Evolutionary conservation across 2,888 invertebrate genomes (phyloP), one percentile per base, ranked within the genome.

Genomic region (Synergus umbraculus): DNA sequence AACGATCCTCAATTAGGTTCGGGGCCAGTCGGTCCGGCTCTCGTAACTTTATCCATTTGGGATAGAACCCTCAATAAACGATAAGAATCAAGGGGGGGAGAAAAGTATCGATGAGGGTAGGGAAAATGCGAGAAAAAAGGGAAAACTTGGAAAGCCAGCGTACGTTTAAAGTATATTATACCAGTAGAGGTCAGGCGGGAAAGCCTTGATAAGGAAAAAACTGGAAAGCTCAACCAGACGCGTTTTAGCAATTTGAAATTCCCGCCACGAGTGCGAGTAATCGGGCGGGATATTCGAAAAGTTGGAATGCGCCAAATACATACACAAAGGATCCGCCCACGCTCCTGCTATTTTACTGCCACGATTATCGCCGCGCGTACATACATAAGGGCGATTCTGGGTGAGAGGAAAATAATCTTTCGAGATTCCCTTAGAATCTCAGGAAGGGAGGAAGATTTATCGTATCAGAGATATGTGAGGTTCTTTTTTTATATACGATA

Each of bases 1-100:
- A 58, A 78, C 54, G 46, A 49, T 66, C 66, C 76, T 81, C 73
- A 73, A 66, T 66, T 67, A 76, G 18, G 65, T 76, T 80, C 41
- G 73, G 49, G 46, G 29, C 65, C 60, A 79, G 44, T 76, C 73
- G 76, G 76, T 79, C 77, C 49, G n/a, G 64, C 76, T 66, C 76
- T 82, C 78, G 69, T 78, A 46, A 37, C 76, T 76, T 60, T 76
- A 76, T 44, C 46, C 73, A 37, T 67, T 66, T 43, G n/a, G 12
- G n/a, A 66, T 43, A 18, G 43, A 66, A n/a, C 43, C 43, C 37
- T 73, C 37, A 37, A 37, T 73, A n/a, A 37, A 10, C 15, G 8
- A 49, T 54, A 49, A 54, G n/a, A 73, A 54, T 29, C 8, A 37
- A 37, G 37, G 4, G 15, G 10, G 3, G 54, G 13, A 49, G 15